phyloP scores from a whole-genome alignment of 2,888 invertebrate species.

The Folsomia manolachei region DNA sequence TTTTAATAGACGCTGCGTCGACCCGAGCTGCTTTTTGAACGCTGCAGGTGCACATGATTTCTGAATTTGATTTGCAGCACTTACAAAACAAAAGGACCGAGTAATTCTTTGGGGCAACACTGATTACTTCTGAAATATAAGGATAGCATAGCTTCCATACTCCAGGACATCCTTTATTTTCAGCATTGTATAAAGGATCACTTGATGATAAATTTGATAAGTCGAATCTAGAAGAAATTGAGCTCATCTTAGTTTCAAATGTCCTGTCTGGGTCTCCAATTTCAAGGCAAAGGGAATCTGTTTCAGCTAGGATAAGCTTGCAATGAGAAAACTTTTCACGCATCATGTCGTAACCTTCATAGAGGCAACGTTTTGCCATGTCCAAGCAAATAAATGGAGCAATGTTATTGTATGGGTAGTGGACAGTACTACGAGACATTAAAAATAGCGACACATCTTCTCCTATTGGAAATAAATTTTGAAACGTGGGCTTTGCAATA shows the following conservation, averaged over 20 bases:
- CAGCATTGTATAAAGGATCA: not conserved
- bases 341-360: not conserved
- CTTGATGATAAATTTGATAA: not conserved
- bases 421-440: not conserved
- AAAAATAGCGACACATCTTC: not conserved
- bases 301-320: not conserved
- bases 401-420: not conserved
- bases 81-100: no score
- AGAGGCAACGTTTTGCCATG: not conserved
- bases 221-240: not conserved
- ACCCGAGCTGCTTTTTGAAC: not conserved
- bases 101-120: not conserved
- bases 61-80: no score
- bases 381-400: not conserved
- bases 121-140: constrained; percentile 1
- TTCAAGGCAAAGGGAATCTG: not conserved
- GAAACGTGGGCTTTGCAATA: not conserved
- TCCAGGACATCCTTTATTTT: constrained; percentile 10
- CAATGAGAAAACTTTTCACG: not conserved
- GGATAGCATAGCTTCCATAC: constrained; percentile 1
- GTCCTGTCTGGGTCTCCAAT: not conserved
- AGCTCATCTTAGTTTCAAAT: not conserved
- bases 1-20: not conserved
- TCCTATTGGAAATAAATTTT: not conserved
- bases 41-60: no score